Evolutionary conservation across 2,797 vertebrate genomes (phyloP), one percentile per base, ranked within the genome.

Genomic region (Sebastes itinus): DNA sequence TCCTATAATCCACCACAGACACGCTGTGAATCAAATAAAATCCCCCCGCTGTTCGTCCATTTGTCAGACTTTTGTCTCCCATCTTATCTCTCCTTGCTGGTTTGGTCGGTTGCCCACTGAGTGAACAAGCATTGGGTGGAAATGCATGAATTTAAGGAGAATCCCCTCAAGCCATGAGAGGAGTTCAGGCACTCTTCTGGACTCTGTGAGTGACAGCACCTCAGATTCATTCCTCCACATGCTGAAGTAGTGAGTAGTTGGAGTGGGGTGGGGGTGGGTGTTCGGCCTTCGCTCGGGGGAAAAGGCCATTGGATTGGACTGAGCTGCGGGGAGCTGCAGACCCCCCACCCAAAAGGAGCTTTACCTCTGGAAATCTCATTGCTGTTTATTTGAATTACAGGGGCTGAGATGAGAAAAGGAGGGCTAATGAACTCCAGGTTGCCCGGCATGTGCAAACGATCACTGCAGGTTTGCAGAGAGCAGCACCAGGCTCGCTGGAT

Each of bases 341-440:
- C 94, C 92, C 94, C 94, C 94, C 94, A 94, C 92, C 93, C 93
- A 88, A 94, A 92, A 87, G 87, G 88, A 91, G 93, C 92, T 94
- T 92, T 94, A 94, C 95, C 94, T 94, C 94, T 95, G 95, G 94
- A 95, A 95, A 95, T 95, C 94, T 92, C 95, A 94, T 95, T 95
- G 92, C 92, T 96, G 95, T 96, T 96, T 96, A 96, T 96, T 95
- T 96, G 95, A 96, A 95, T 96, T 95, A 95, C 92, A 92, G 93
- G 87, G 94, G 89, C 94, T 92, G 94, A 92, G 95, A 94, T 92
- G 93, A 95, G 95, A 94, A 93, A 92, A 93, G 93, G 91, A 92
- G 90, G 87, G 83, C 93, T 96, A 96, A 96, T 95, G 94, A 96
- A 95, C 87, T 95, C 95, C 95, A 96, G 95, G 92, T 94, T 95